Evolutionary conservation across 2,113 vertebrate genomes (phyloP), one percentile per base, ranked within the genome.

Genomic region (Myotis brandtii): DNA sequence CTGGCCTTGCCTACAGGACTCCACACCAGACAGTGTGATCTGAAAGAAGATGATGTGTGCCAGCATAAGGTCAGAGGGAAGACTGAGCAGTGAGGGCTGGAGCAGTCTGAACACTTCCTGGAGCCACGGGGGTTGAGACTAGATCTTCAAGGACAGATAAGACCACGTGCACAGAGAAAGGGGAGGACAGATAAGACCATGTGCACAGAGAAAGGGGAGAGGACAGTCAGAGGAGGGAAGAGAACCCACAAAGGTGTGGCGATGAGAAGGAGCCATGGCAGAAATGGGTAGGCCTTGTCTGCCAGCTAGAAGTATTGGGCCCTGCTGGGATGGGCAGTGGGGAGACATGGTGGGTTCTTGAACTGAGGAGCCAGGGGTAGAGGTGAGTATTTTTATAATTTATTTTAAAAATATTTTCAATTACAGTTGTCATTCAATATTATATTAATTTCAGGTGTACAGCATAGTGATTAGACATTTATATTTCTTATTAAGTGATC

Each of bases 71-170:
- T 66, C 46, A 52, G 69, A 80, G 72, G 37, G 27, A 91, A 85
- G 72, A 30, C 0, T 0, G 73, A n/a, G n/a, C 32, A 4, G 14
- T 50, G 69, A 76, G 59, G 75, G 34, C 59, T 40, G 25, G 34
- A 67, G 43, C 76, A 20, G 52, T 13, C 67, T 59, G 81, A 77
- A 21, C 13, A 34, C 67, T 89, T 94, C 82, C 79, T 94, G 40
- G 46, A 76, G 37, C 48, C 6, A 30, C 40, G 16, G 23, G 27
- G 4, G 6, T 27, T 82, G 79, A 62, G 72, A n/a, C 54, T 81
- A 64, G 54, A 50, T 40, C 43, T 86, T 88, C 66, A 94, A 94
- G 93, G 93, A 83, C 46, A 37, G 91, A 67, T 50, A 23, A 93
- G 66, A 66, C 34, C 20, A 3, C 1, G 0, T 27, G 72, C 27